Evolutionary conservation across 2,888 invertebrate genomes (phyloP), one percentile per base, ranked within the genome.

Genomic region (Amorpha juglandis): DNA sequence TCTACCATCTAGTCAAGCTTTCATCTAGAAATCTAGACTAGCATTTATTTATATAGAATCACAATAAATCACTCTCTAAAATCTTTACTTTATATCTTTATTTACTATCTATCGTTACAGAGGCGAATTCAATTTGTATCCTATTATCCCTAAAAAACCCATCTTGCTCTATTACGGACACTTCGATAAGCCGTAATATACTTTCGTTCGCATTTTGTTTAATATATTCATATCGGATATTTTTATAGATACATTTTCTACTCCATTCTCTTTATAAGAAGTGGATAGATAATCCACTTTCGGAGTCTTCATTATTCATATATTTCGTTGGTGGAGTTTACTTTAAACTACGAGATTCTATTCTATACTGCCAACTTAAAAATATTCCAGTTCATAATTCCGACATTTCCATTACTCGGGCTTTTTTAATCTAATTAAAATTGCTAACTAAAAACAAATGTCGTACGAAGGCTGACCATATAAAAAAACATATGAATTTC

Each of bases 61-160:
- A 16, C 42, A 42, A 19, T 58, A 58, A 42, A 58, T 19, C 12
- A 11, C 19, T 42, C 50, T 11, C 50, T 19, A 42, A 58, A 58
- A 58, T 42, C 58, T 38, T 33, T 9, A 48, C 48, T 16, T 50
- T 50, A 50, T 55, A 38, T 52, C 48, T 16, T 50, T 50, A 50
- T 55, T 55, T 52, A 58, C 42, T 58, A 42, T 58, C 58, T 50
- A 50, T 58, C 58, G 19, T 42, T 42, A 42, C 42, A 19, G 42
- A 42, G 19, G 58, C 58, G 58, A 42, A 58, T 58, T 42, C 58
- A 58, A 58, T 58, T 58, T 58, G 58, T 58, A 42, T 58, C 11
- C 42, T 58, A 58, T 58, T 58, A 58, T 58, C 58, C 58, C 19
- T 38, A 38, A 58, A 38, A 35, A 55, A 58, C 19, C 6, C 12